Evolutionary conservation across 2,888 invertebrate genomes (phyloP), one percentile per base, ranked within the genome.

Genomic region (Orgyia antiqua): DNA sequence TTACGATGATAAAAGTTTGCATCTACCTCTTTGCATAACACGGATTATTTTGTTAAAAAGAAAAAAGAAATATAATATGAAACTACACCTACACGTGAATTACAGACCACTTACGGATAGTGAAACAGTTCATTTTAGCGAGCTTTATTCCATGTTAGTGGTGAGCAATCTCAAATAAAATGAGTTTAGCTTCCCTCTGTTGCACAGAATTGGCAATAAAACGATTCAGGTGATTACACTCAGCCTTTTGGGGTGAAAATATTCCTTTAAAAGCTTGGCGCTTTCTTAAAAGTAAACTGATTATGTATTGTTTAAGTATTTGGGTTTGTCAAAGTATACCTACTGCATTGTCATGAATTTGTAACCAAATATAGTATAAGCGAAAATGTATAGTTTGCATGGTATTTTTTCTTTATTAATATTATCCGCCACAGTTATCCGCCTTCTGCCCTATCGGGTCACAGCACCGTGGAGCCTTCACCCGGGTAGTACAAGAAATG

Each of bases 21-120:
- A n/a, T n/a, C n/a, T n/a, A n/a, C n/a, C n/a, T n/a, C n/a, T n/a
- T n/a, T n/a, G n/a, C n/a, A n/a, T n/a, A n/a, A n/a, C n/a, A n/a
- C n/a, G n/a, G n/a, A n/a, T n/a, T n/a, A n/a, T n/a, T n/a, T n/a
- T n/a, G n/a, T n/a, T n/a, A n/a, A n/a, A n/a, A n/a, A n/a, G n/a
- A n/a, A n/a, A 39, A 55, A 51, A 52, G 27, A 32, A 41, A 49
- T 49, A 41, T 49, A 24, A 28, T 44, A 25, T 45, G 39, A 40
- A 48, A 50, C 51, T 33, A 45, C 59, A 44, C 62, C 66, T 51
- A 66, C 65, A 38, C 52, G 24, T 40, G 51, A 57, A 64, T 64
- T 62, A 63, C 51, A 28, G 29, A 42, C 50, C 53, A 51, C 52
- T 64, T 62, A 55, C 43, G 47, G 48, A 44, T 45, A 58, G 57